A percentile compares a stretch with the other conserved stretches of the same genome.
Conservation (phyloP, 2,888 invertebrate genomes). For the Eristalinus aeneus region DNA sequence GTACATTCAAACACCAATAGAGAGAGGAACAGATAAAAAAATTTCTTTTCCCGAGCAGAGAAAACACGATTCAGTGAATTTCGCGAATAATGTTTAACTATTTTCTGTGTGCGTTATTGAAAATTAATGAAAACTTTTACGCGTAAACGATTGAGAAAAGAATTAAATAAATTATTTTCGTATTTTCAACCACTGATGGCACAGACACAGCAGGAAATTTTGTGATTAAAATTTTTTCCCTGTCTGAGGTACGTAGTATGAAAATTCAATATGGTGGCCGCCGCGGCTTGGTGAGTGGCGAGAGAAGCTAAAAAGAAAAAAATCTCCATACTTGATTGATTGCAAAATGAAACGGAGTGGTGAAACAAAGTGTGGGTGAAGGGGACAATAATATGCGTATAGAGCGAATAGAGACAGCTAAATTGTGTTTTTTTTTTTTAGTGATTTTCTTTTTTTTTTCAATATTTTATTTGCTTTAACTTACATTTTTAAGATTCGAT, state of each 20-base stretch:
- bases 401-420: conserved; percentile 49
- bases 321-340: conserved; percentile 35
- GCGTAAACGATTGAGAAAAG: conserved; percentile 46
- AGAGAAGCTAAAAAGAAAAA: conserved; percentile 18
- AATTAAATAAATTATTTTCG: conserved; percentile 72
- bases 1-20: conserved; percentile 65
- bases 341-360: conserved; percentile 41
- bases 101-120: conserved; percentile 55
- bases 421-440: conserved; percentile 31
- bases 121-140: conserved; percentile 70
- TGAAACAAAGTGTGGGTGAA: conserved; percentile 50
- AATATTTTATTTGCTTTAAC: background rate
- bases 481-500: conserved; percentile 6
- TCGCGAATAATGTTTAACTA: conserved; percentile 65
- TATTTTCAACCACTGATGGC: conserved; percentile 82
- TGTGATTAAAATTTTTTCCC: conserved; percentile 83
- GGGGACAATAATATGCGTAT: conserved; percentile 16
- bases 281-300: conserved; percentile 79
- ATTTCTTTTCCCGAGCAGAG: conserved; percentile 29
- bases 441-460: background rate
- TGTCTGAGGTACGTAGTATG: conserved; percentile 83
- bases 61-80: conserved; percentile 66
- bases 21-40: conserved; percentile 30
- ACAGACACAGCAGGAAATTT: conserved; percentile 83
- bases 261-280: conserved; percentile 79